These are phyloP conservation scores for Apodemia hepburni DNA, from an alignment of 2,888 invertebrate species.

Conservation along the genomic window DNA sequence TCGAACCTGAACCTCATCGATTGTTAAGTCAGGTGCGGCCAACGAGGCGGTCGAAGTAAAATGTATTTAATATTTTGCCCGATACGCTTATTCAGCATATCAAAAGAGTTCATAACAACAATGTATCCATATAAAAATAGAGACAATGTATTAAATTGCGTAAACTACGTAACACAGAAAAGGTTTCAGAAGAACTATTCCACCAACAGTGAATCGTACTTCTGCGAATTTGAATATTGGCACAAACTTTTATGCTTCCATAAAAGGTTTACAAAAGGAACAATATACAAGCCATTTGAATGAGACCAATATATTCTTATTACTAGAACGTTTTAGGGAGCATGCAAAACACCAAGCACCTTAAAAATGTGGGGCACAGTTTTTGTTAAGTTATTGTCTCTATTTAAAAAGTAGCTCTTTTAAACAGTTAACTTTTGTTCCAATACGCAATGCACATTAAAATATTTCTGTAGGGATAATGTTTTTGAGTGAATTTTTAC, in stretches of 20 bases:
- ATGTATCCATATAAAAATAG: neutral
- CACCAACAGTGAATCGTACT: slow-evolving; percentile 48
- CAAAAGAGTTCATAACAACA: neutral
- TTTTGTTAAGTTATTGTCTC: slow-evolving; percentile 43
- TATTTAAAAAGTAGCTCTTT: slow-evolving; percentile 44
- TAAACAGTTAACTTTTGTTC: slow-evolving; percentile 24
- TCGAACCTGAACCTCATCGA: neutral
- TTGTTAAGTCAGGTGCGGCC: neutral
- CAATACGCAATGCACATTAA: neutral
- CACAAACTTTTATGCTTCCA: slow-evolving; percentile 51
- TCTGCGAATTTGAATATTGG: slow-evolving; percentile 68
- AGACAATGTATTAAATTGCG: slow-evolving; percentile 16
- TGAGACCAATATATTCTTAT: slow-evolving; percentile 40
- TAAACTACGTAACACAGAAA: slow-evolving; percentile 16
- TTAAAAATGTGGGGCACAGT: slow-evolving; percentile 44
- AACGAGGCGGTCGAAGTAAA: too few relatives aligned
- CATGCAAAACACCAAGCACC: slow-evolving; percentile 39
- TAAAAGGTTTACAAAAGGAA: slow-evolving; percentile 43
- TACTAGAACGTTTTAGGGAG: slow-evolving; percentile 39
- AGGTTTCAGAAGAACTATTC: slow-evolving; percentile 46
- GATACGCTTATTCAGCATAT: slow-evolving; percentile 1
- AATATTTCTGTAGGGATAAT: neutral
- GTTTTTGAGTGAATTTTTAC: neutral
- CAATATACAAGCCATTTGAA: slow-evolving; percentile 41
- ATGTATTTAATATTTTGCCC: neutral